These are phyloP conservation scores for Phaenicophaeus curvirostris DNA, from an alignment of 2,797 vertebrate species.

Conservation along the genomic window DNA sequence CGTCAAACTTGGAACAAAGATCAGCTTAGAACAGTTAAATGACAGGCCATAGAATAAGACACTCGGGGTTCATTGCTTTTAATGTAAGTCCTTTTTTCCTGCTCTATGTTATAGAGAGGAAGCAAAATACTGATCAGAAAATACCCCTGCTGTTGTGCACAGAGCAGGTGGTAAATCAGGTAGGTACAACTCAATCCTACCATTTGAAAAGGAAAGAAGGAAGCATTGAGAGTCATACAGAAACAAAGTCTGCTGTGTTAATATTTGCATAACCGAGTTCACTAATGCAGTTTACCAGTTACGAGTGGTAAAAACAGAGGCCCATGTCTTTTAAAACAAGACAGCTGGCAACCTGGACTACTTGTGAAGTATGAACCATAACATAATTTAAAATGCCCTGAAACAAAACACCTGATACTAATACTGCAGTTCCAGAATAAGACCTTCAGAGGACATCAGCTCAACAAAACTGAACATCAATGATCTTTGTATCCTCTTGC, in stretches of 20 bases:
- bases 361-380: not conserved
- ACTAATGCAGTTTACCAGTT: not conserved
- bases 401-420: not conserved
- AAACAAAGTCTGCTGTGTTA: not conserved
- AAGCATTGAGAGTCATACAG: not conserved
- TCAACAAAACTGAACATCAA: not conserved
- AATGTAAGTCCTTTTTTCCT: not conserved
- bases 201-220: not conserved
- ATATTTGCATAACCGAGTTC: not conserved
- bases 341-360: not conserved
- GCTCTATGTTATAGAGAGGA: fast-evolving
- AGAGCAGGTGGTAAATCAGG: not conserved
- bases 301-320: not conserved
- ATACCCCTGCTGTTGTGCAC: not conserved
- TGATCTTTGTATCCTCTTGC: not conserved
- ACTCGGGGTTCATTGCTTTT: not conserved
- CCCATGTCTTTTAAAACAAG: not conserved
- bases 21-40: not conserved
- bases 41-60: not conserved
- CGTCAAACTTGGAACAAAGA: not conserved
- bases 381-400: not conserved
- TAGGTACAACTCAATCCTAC: not conserved
- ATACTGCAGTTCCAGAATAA: not conserved
- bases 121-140: not conserved
- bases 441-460: not conserved